Evolutionary conservation across 1,140 invertebrate genomes (phyloP).

Genomic region (Andrena cerasifolii): DNA sequence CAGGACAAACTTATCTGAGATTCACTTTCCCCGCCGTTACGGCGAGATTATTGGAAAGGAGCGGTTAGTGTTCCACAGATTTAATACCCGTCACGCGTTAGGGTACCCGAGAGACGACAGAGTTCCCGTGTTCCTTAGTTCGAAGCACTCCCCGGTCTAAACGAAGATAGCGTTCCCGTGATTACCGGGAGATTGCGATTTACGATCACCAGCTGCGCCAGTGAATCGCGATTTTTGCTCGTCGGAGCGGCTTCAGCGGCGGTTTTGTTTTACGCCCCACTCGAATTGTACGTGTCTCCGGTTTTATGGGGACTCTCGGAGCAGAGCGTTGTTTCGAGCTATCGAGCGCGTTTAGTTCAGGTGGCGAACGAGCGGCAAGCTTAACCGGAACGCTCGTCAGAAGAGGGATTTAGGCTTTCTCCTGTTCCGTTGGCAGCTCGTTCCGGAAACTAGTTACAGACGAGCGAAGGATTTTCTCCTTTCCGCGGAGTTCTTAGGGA

Average conservation of each 20-base stretch:
- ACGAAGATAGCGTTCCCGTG: neutral
- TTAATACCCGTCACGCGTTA: neutral
- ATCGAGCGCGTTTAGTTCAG: neutral
- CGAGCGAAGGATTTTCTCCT: no score
- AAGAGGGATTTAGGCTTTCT: neutral
- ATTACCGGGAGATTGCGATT: constrained; percentile 23
- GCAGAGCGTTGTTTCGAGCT: constrained; percentile 1
- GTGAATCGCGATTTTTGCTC: neutral
- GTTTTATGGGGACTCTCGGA: constrained; percentile 9
- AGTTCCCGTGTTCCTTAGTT: neutral
- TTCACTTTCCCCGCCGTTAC: constrained; percentile 22
- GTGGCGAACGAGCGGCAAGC: neutral
- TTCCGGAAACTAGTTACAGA: no score
- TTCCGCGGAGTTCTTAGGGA: no score
- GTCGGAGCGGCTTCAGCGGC: neutral
- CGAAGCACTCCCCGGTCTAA: no score
- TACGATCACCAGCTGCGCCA: neutral
- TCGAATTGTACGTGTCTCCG: neutral
- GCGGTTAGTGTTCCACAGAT: neutral
- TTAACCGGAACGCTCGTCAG: neutral
- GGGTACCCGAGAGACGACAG: neutral
- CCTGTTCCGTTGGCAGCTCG: neutral
- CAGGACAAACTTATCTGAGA: constrained; percentile 25
- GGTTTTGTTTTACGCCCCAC: constrained; percentile 9
- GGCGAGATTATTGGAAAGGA: constrained; percentile 11